Evolutionary conservation across 2,888 invertebrate genomes (phyloP).

Genomic region (Exephanes ischioxanthus): DNA sequence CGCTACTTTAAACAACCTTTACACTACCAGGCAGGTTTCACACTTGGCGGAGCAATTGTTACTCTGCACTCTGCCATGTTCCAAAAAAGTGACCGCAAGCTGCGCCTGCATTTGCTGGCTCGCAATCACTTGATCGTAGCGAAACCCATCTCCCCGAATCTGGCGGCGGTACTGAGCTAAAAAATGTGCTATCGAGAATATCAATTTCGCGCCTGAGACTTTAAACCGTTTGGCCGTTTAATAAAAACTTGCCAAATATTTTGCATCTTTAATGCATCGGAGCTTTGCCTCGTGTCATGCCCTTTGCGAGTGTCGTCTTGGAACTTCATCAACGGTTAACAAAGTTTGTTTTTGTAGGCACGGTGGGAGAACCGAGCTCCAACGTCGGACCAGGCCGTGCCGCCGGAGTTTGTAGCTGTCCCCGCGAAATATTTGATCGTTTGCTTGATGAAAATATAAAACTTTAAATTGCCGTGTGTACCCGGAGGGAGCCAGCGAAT

Average conservation of each 20-base stretch:
- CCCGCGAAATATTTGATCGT: slow-evolving; percentile 30
- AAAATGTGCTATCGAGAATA: not conserved
- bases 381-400: not conserved
- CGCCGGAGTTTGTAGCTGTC: not conserved
- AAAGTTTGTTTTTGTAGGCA: slow-evolving; percentile 19
- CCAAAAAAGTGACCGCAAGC: too few species aligned
- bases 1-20: not conserved
- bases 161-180: not conserved
- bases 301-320: not conserved
- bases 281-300: not conserved
- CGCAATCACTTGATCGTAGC: too few species aligned
- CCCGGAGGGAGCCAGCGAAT: not conserved
- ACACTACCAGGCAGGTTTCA: not conserved
- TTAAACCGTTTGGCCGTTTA: not conserved
- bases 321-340: slow-evolving; percentile 15
- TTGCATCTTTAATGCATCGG: not conserved
- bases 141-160: too few species aligned
- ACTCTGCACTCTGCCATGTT: too few species aligned
- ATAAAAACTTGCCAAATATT: not conserved
- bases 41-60: not conserved
- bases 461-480: slow-evolving; percentile 32
- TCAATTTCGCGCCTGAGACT: not conserved
- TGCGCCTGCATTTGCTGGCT: not conserved
- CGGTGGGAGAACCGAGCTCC: not conserved
- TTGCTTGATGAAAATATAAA: slow-evolving; percentile 24